These are phyloP conservation scores for Embidobia sp. DNA, from an alignment of 2,888 invertebrate genomes.

Conservation along the genomic window DNA sequence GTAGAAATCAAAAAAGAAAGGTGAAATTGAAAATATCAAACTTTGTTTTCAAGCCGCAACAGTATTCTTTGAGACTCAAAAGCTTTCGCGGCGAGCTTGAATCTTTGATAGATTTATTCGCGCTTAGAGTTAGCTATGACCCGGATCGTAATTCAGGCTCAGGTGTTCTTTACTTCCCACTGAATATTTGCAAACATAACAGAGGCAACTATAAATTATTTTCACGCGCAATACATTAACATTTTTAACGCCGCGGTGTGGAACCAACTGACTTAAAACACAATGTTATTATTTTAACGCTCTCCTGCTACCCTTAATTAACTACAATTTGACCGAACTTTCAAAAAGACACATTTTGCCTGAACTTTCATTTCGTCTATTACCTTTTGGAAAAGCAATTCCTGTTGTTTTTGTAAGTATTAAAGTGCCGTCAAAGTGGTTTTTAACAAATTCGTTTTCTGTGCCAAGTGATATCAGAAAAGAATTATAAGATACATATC, in stretches of 20 bases:
- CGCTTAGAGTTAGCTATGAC: conserved; percentile 54
- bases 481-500: too few relatives aligned
- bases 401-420: too few relatives aligned
- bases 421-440: too few relatives aligned
- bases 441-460: too few relatives aligned
- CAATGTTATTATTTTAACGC: conserved; percentile 28
- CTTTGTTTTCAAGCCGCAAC: conserved; percentile 51
- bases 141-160: conserved; percentile 48
- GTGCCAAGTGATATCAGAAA: too few relatives aligned
- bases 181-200: conserved; percentile 57
- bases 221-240: conserved; percentile 36
- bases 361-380: too few relatives aligned
- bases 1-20: conserved; percentile 34
- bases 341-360: too few relatives aligned
- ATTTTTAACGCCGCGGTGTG: conserved; percentile 31
- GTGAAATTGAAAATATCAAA: conserved; percentile 53
- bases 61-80: conserved; percentile 52
- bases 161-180: conserved; percentile 58
- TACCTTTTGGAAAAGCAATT: too few relatives aligned
- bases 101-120: conserved; percentile 60
- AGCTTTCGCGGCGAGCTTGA: conserved; percentile 48
- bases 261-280: conserved; percentile 22
- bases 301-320: conserved; percentile 10
- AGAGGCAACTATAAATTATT: conserved; percentile 53
- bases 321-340: neutral